Percentiles rank a stretch among this genome's conserved stretches.
phyloP scores from a whole-genome alignment of 2,888 invertebrate species.

The Erebia palarica region DNA sequence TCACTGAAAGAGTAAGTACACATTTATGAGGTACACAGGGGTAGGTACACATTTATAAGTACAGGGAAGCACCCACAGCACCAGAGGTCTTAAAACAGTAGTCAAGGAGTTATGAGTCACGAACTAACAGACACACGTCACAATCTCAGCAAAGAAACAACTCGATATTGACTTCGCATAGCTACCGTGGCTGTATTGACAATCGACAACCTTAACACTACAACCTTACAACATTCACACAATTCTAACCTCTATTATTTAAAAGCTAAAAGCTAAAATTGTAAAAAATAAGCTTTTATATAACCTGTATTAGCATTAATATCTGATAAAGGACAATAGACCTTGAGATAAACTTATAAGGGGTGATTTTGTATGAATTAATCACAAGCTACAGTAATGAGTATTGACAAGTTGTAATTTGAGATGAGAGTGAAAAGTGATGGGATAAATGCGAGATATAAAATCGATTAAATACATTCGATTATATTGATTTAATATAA shows the following conservation, averaged over 20 bases:
- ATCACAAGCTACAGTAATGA: conserved; percentile 18
- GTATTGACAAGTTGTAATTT: conserved; percentile 34
- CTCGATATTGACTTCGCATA: conserved; percentile 31
- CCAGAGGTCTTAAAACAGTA: conserved; percentile 26
- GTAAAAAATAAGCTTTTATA: neutral
- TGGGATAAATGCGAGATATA: conserved; percentile 8
- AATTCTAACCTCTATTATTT: conserved; percentile 1
- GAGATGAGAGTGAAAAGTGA: conserved; percentile 32
- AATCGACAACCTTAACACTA: conserved; percentile 22
- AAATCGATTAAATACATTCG: conserved; percentile 14
- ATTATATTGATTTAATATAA: conserved; percentile 5
- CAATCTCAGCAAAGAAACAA: conserved; percentile 30
- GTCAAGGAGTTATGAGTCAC: conserved; percentile 29
- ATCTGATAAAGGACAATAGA: conserved; percentile 13
- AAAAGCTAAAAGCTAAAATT: neutral
- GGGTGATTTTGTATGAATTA: conserved; percentile 3
- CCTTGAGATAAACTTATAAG: neutral
- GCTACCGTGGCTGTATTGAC: conserved; percentile 32
- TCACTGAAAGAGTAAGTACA: neutral
- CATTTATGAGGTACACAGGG: conserved; percentile 12
- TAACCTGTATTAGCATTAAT: conserved; percentile 5
- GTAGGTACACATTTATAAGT: conserved; percentile 6
- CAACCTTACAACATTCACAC: neutral
- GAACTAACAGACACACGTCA: conserved; percentile 30
- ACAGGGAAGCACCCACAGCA: conserved; percentile 17